These are phyloP conservation scores for Periparus ater DNA, from an alignment of 2,797 vertebrate genomes.

Conservation along the genomic window DNA sequence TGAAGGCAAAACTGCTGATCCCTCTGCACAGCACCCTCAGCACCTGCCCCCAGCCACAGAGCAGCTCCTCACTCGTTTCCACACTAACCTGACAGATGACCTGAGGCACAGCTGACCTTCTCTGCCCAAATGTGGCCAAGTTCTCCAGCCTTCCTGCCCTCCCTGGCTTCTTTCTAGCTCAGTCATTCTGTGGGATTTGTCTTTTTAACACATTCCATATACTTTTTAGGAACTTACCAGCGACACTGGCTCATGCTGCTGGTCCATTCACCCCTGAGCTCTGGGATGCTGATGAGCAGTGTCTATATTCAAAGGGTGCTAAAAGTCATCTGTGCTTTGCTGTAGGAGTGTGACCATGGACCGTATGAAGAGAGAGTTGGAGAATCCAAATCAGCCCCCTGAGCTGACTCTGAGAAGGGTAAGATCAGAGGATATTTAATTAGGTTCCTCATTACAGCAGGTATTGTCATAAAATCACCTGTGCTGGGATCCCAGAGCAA, in stretches of 20 bases:
- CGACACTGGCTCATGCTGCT: neutral
- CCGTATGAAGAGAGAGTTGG: neutral
- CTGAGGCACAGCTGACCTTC: neutral
- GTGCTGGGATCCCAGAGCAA: neutral
- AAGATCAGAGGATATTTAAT: conserved; percentile 32
- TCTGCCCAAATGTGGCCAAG: neutral
- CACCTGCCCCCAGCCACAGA: neutral
- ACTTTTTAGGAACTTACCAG: neutral
- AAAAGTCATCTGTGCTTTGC: neutral
- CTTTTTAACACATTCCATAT: neutral
- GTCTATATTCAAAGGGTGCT: neutral
- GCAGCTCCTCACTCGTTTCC: neutral
- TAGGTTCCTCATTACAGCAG: conserved; percentile 22
- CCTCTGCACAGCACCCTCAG: neutral
- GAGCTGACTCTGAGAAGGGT: neutral
- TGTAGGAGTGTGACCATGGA: neutral
- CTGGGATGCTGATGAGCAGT: neutral
- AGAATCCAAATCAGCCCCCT: neutral
- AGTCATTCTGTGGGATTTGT: neutral
- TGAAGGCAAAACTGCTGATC: conserved; percentile 13
- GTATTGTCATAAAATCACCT: conserved; percentile 16
- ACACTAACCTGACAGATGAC: neutral
- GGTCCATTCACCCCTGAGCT: neutral
- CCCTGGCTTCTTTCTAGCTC: neutral
- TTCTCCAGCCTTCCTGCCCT: neutral